These are phyloP conservation scores for Calliphora vomitoria DNA, from an alignment of 2,888 invertebrate species.

Conservation along the genomic window DNA sequence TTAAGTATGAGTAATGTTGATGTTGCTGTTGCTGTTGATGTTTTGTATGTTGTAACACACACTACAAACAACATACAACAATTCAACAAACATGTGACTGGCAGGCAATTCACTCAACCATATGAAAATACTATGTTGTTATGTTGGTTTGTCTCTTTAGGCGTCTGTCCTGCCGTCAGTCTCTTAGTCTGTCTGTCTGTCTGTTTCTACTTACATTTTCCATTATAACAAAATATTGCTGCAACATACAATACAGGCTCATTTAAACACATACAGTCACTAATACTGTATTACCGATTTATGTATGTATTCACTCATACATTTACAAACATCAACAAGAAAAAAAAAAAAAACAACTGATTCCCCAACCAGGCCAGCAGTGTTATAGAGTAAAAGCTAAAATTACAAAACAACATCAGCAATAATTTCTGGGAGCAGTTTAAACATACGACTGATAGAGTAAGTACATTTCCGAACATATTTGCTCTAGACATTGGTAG, in stretches of 20 bases:
- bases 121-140: conserved; percentile 34
- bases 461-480: conserved; percentile 16
- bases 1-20: conserved; percentile 59
- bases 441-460: background rate
- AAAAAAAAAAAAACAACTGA: conserved; percentile 27
- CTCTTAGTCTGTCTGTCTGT: background rate
- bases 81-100: conserved; percentile 41
- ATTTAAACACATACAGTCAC: too few species aligned
- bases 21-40: conserved; percentile 6
- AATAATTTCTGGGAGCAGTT: conserved; percentile 33
- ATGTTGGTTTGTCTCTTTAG: background rate
- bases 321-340: background rate
- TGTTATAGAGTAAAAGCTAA: conserved; percentile 58
- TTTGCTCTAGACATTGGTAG: conserved; percentile 81
- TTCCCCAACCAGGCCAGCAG: conserved; percentile 73
- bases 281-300: background rate
- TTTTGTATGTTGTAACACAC: conserved; percentile 40
- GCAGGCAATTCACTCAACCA: conserved; percentile 56
- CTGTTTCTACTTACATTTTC: conserved; percentile 24
- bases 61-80: conserved; percentile 32
- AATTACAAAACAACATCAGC: conserved; percentile 34
- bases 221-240: conserved; percentile 15
- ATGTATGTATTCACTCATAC: background rate
- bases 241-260: conserved; percentile 31
- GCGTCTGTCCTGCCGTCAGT: background rate